Percentiles rank a stretch among this genome's conserved stretches.
Evolutionary conservation across 2,888 invertebrate species (phyloP).

Genomic region (Drosophila algonquin): DNA sequence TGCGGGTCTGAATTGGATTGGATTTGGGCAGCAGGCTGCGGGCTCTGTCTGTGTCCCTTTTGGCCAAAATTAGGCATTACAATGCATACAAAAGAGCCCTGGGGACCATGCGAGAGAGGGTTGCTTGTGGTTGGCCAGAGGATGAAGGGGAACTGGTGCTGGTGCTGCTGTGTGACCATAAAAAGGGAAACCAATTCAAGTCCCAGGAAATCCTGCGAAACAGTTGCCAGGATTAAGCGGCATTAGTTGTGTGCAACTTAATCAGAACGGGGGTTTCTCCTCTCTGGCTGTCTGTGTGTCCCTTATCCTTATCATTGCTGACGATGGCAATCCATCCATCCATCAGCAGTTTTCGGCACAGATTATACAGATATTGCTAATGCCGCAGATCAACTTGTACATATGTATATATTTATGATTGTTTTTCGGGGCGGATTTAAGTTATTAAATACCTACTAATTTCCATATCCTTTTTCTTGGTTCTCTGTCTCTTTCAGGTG

Average conservation of each 20-base stretch:
- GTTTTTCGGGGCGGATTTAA: too few species aligned
- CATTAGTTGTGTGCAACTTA: slow-evolving; percentile 55
- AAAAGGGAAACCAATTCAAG: slow-evolving; percentile 58
- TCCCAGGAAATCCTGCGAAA: slow-evolving; percentile 62
- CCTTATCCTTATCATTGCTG: not conserved
- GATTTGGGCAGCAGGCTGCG: slow-evolving; percentile 1
- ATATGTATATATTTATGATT: too few species aligned
- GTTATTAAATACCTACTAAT: not conserved
- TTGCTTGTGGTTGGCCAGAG: slow-evolving; percentile 12
- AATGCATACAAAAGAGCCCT: slow-evolving; percentile 60
- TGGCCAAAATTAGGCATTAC: slow-evolving; percentile 74
- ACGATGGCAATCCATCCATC: slow-evolving; percentile 35
- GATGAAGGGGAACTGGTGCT: not conserved
- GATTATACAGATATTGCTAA: slow-evolving; percentile 14
- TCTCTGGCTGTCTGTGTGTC: too few species aligned
- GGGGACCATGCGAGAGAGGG: not conserved
- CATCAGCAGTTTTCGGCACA: slow-evolving; percentile 18
- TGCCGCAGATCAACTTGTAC: not conserved
- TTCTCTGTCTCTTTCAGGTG: slow-evolving; percentile 57
- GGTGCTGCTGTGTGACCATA: slow-evolving; percentile 15
- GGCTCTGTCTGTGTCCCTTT: slow-evolving; percentile 36
- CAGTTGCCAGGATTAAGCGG: slow-evolving; percentile 72
- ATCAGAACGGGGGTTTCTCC: slow-evolving; percentile 19
- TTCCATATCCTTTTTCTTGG: slow-evolving; percentile 9
- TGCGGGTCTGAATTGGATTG: slow-evolving; percentile 40